A percentile compares a stretch with the other conserved stretches of the same genome.
Conservation (phyloP, 2,888 invertebrate genomes). For the Caenorhabditis zanzibari region DNA sequence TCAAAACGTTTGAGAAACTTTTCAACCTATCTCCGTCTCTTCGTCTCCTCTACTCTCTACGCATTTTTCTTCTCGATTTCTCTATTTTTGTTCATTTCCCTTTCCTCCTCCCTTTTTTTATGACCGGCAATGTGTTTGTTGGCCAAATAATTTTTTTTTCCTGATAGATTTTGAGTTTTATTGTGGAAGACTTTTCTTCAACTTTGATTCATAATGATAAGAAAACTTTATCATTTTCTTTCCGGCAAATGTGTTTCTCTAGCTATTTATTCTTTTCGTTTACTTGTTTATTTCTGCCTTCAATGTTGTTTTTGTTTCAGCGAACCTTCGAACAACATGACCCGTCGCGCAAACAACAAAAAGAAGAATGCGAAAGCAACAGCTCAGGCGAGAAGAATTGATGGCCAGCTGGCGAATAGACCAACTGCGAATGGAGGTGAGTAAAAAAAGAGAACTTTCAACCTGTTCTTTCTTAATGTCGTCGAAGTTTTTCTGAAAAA, state of each 20-base stretch:
- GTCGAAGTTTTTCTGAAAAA: background rate
- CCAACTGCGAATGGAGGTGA: background rate
- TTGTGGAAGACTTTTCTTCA: background rate
- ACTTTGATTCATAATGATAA: background rate
- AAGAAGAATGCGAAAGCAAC: conserved; percentile 13
- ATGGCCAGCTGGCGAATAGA: conserved; percentile 10
- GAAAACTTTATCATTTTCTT: background rate
- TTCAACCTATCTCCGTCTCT: conserved; percentile 25
- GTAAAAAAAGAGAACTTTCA: background rate
- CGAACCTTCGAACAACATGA: conserved; percentile 8
- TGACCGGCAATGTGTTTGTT: conserved; percentile 45
- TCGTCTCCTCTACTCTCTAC: background rate
- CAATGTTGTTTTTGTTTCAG: conserved; percentile 4
- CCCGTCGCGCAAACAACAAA: conserved; percentile 26
- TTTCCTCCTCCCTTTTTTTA: conserved; percentile 36
- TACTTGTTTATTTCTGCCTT: background rate
- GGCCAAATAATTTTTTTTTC: conserved; percentile 25
- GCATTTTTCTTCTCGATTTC: background rate
- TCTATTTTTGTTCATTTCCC: conserved; percentile 8
- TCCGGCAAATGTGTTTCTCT: background rate
- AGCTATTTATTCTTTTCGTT: background rate
- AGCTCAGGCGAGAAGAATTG: conserved; percentile 23
- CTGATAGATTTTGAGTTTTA: background rate
- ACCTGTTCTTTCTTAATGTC: too few species aligned
- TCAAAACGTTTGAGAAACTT: conserved; percentile 29